These are phyloP conservation scores for Andrena chrysosceles DNA, from an alignment of 2,888 invertebrate species.

Conservation along the genomic window DNA sequence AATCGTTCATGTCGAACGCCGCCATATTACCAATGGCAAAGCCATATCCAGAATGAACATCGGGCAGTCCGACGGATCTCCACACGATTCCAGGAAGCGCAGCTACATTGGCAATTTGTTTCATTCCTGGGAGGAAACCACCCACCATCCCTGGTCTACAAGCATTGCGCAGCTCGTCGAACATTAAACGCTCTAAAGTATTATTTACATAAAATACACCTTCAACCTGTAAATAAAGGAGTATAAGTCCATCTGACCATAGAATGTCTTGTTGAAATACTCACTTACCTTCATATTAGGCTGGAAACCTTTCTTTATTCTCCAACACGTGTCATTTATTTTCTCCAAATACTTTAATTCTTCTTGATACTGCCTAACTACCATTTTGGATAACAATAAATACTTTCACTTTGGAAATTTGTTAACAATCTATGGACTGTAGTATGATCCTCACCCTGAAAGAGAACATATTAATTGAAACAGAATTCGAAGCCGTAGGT, in stretches of 20 bases:
- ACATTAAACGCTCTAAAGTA: conserved; percentile 96
- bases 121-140: conserved; percentile 99
- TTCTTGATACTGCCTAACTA: conserved; percentile 95
- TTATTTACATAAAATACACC: conserved; percentile 98
- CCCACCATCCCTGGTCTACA: conserved; percentile 96
- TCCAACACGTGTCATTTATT: conserved; percentile 93
- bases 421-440: background rate
- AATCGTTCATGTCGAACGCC: conserved; percentile 98
- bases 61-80: conserved; percentile 96
- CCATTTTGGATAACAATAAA: conserved; percentile 87
- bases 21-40: conserved; percentile 99
- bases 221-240: conserved; percentile 89
- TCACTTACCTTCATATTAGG: conserved; percentile 96
- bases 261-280: background rate
- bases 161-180: conserved; percentile 97
- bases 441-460: background rate
- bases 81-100: conserved; percentile 99
- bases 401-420: background rate
- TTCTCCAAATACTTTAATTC: conserved; percentile 97
- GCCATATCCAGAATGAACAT: conserved; percentile 99
- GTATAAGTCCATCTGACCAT: conserved; percentile 9
- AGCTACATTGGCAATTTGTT: conserved; percentile 99
- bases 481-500: no score
- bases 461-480: background rate
- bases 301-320: conserved; percentile 99